These are phyloP conservation scores for Axea sp. DNA, from an alignment of 2,888 invertebrate genomes.

Conservation along the genomic window DNA sequence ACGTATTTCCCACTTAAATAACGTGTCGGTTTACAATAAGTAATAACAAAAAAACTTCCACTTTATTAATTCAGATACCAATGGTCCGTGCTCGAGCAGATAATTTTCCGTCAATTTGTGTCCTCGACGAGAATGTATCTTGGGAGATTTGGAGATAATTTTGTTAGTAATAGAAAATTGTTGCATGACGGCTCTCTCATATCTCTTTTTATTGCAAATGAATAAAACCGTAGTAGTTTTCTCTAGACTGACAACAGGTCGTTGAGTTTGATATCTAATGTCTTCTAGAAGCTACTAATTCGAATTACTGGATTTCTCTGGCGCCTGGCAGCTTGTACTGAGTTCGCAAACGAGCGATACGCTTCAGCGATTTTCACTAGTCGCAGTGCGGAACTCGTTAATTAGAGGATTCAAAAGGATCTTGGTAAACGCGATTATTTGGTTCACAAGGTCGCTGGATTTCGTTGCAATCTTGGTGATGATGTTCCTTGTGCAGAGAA, in stretches of 20 bases:
- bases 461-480: slow-evolving; percentile 8
- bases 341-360: slow-evolving; percentile 42
- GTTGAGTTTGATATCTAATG: slow-evolving; percentile 52
- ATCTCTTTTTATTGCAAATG: slow-evolving; percentile 30
- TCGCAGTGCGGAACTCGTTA: slow-evolving; percentile 50
- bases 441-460: slow-evolving; percentile 41
- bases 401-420: slow-evolving; percentile 49
- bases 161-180: slow-evolving; percentile 44
- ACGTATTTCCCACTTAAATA: slow-evolving; percentile 5
- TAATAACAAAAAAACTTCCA: background rate
- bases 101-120: slow-evolving; percentile 29
- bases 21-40: no score
- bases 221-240: slow-evolving; percentile 54
- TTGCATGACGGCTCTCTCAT: slow-evolving; percentile 22
- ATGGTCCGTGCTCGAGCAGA: background rate
- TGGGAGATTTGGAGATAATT: slow-evolving; percentile 45
- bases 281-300: slow-evolving; percentile 46
- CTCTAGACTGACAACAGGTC: slow-evolving; percentile 51
- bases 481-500: background rate
- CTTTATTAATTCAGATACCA: slow-evolving; percentile 41
- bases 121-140: slow-evolving; percentile 14
- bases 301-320: slow-evolving; percentile 50
- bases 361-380: slow-evolving; percentile 54
- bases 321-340: slow-evolving; percentile 38
- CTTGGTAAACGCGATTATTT: slow-evolving; percentile 30